These are phyloP conservation scores for Sipha maydis DNA, from an alignment of 2,888 invertebrate genomes.

Conservation along the genomic window DNA sequence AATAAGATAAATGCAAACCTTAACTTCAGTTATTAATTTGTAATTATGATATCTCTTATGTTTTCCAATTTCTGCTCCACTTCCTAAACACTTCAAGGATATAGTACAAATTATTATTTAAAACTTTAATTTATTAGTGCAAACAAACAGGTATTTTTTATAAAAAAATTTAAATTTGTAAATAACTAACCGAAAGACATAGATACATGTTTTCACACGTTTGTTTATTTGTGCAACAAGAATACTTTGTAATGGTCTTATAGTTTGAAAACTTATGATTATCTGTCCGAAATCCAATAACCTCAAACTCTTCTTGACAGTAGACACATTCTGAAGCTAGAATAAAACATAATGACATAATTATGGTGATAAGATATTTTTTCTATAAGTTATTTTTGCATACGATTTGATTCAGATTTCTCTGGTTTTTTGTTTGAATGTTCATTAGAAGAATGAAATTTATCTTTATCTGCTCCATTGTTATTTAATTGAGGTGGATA, in stretches of 20 bases:
- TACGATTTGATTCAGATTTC: background rate
- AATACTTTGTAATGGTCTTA: background rate
- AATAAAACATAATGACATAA: background rate
- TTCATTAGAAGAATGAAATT: background rate
- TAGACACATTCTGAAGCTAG: slow-evolving; percentile 14
- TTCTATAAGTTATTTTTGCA: background rate
- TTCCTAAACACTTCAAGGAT: slow-evolving; percentile 86
- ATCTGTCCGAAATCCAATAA: slow-evolving; percentile 4
- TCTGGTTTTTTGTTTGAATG: background rate
- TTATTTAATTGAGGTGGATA: slow-evolving; percentile 2
- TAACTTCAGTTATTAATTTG: slow-evolving; percentile 71
- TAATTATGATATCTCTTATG: slow-evolving; percentile 92
- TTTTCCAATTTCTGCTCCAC: slow-evolving; percentile 91
- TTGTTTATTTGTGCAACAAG: slow-evolving; percentile 33
- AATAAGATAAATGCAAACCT: background rate
- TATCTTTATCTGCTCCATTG: background rate
- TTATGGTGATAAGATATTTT: background rate
- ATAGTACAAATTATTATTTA: slow-evolving; percentile 30
- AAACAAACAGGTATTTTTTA: background rate
- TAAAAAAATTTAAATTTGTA: background rate
- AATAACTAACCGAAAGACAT: slow-evolving; percentile 30
- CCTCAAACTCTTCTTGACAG: slow-evolving; percentile 37
- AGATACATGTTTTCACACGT: slow-evolving; percentile 38
- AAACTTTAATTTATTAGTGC: background rate
- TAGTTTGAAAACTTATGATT: background rate